These are phyloP conservation scores for Brachypalpus laphriformis DNA, from an alignment of 2,888 invertebrate genomes.

Conservation along the genomic window DNA sequence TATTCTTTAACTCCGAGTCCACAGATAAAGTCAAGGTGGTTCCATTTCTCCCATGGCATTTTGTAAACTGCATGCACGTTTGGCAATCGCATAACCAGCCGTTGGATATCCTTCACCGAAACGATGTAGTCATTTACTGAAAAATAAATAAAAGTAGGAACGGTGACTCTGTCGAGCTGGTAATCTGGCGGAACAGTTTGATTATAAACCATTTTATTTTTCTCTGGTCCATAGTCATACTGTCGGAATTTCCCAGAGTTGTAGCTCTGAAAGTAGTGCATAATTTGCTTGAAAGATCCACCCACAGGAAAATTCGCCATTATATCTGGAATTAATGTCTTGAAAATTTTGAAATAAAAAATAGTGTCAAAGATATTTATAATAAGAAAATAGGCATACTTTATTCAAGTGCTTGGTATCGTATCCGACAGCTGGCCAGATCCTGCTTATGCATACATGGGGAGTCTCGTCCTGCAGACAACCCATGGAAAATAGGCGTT, in stretches of 20 bases:
- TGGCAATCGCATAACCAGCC: constrained; percentile 78
- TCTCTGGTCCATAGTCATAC: constrained; percentile 79
- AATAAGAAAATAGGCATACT: constrained; percentile 59
- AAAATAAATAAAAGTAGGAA: constrained; percentile 80
- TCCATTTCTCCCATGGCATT: constrained; percentile 81
- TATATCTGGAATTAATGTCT: constrained; percentile 24
- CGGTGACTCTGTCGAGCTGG: constrained; percentile 78
- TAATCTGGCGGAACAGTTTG: constrained; percentile 80
- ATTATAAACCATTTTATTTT: constrained; percentile 79
- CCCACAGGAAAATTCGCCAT: constrained; percentile 77
- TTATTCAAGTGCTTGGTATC: constrained; percentile 80
- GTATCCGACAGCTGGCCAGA: constrained; percentile 81
- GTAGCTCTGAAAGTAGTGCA: constrained; percentile 82
- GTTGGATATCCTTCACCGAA: constrained; percentile 80
- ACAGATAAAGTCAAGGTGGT: constrained; percentile 81
- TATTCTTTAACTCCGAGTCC: constrained; percentile 80
- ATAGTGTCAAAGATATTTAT: not conserved
- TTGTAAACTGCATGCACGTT: constrained; percentile 79
- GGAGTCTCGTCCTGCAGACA: constrained; percentile 81
- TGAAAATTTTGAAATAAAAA: not conserved
- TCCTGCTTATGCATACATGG: constrained; percentile 79
- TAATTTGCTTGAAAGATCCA: constrained; percentile 81
- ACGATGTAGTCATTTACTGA: constrained; percentile 81
- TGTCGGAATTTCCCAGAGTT: constrained; percentile 81
- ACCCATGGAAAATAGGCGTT: constrained; percentile 80